These are phyloP conservation scores for Melipona beecheii DNA, from an alignment of 2,888 invertebrate genomes.

Conservation along the genomic window DNA sequence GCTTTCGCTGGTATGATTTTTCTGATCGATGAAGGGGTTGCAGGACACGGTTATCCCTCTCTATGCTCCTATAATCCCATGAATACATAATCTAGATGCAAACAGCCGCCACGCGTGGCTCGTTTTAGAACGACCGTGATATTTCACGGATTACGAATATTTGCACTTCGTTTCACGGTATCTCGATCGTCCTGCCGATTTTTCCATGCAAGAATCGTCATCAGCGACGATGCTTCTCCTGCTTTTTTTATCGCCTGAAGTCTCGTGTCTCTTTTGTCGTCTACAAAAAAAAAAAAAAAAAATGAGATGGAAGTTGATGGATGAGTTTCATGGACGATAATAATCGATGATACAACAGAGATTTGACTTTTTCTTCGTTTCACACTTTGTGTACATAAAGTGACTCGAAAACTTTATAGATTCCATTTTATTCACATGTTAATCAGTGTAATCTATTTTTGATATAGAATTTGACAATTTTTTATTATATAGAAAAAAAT, in stretches of 20 bases:
- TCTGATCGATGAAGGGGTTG: constrained; percentile 67
- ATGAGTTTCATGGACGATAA: constrained; percentile 22
- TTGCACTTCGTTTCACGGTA: constrained; percentile 76
- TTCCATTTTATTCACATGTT: not conserved
- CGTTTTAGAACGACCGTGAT: constrained; percentile 80
- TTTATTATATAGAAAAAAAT: not conserved
- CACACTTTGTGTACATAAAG: not conserved
- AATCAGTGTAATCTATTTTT: not conserved
- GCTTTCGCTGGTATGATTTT: constrained; percentile 12
- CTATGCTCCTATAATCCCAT: constrained; percentile 77
- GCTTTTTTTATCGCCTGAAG: not conserved
- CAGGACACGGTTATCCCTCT: constrained; percentile 40
- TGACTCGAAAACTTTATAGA: not conserved
- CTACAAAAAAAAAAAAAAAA: not conserved
- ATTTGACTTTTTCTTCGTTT: not conserved
- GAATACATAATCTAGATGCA: constrained; percentile 82
- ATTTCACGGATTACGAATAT: constrained; percentile 82
- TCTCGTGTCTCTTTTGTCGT: not conserved
- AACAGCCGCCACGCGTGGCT: constrained; percentile 82
- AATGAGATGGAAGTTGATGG: constrained; percentile 35
- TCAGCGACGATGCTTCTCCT: not conserved
- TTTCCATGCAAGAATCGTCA: not conserved
- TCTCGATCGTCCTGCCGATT: constrained; percentile 44
- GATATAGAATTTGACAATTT: not conserved
- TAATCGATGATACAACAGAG: constrained; percentile 9